phyloP scores from a whole-genome alignment of 1,140 invertebrate genomes.

The Zaprionus lachaisei region DNA sequence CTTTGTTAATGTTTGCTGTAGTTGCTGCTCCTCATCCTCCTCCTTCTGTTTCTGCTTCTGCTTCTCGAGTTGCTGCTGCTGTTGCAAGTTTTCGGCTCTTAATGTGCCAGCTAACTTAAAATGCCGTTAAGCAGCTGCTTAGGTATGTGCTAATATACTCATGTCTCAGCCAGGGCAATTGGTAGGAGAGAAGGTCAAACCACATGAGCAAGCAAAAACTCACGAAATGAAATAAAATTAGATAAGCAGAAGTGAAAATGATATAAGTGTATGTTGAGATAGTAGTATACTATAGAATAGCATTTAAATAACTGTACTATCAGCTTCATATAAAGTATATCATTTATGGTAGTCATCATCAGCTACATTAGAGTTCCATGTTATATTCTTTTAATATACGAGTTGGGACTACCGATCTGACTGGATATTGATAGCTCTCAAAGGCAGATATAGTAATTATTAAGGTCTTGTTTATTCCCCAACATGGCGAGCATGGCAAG shows the following conservation, averaged over 20 bases:
- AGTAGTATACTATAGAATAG: no score
- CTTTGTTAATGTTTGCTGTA: constrained; percentile 33
- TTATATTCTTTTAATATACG: no score
- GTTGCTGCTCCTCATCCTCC: neutral
- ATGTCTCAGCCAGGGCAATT: constrained; percentile 16
- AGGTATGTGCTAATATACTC: constrained; percentile 41
- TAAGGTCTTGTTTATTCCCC: neutral
- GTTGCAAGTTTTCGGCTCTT: constrained; percentile 34
- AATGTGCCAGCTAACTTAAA: constrained; percentile 42
- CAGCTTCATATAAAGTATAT: no score
- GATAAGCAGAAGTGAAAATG: neutral
- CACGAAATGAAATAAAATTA: neutral
- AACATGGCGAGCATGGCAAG: neutral
- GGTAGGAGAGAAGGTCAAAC: neutral
- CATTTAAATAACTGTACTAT: no score
- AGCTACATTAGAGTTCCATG: no score
- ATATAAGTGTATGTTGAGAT: neutral
- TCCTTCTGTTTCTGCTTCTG: neutral
- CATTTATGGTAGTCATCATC: no score
- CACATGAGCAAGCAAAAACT: neutral
- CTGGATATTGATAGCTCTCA: neutral
- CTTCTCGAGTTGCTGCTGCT: constrained; percentile 15
- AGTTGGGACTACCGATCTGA: neutral
- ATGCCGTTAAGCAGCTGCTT: constrained; percentile 20
- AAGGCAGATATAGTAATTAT: neutral